Evolutionary conservation across 2,888 invertebrate species (phyloP), one percentile per base, ranked within the genome.

Genomic region (Diadromus collaris): DNA sequence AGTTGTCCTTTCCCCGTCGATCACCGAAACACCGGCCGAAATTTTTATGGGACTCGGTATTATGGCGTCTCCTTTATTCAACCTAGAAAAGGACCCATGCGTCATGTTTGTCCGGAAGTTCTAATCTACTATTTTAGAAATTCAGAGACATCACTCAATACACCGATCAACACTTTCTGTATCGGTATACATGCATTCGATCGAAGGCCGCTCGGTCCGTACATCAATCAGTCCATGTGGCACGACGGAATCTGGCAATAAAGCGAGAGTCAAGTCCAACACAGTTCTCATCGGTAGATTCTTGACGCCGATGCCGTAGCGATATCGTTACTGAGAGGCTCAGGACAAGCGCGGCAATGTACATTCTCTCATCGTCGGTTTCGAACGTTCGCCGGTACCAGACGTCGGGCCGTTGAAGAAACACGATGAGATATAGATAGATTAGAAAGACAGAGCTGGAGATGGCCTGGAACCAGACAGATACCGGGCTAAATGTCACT

Each of bases 401-500:
- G 68, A 73, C 73, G 77, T 73, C 77, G 63, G 73, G 68, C 41
- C 48, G 58, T 60, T 56, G 70, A 75, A 44, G 63, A 78, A 51
- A 70, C 78, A 68, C 67, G 75, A 75, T 9, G 63, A 68, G 44
- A 76, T 61, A 67, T 69, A 76, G 69, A 63, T 34, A 69, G 58
- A 56, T 65, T 32, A 41, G 51, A 46, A 48, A 64, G 60, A 48
- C 61, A 46, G 56, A 58, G 32, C 29, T 34, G 56, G 56, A 58
- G 84, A 83, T 85, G 82, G 83, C 82, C 83, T 85, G 82, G 81
- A 84, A 86, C 78, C 73, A 81, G 85, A 85, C 84, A 84, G 88
- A 86, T 83, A 83, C 80, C 84, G 24, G 83, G 84, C 82, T 88
- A 89, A 89, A 89, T 89, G 88, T 89, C 89, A 88, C 86, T 86